phyloP scores from a whole-genome alignment of 2,888 invertebrate species.

The Conus canariensis region DNA sequence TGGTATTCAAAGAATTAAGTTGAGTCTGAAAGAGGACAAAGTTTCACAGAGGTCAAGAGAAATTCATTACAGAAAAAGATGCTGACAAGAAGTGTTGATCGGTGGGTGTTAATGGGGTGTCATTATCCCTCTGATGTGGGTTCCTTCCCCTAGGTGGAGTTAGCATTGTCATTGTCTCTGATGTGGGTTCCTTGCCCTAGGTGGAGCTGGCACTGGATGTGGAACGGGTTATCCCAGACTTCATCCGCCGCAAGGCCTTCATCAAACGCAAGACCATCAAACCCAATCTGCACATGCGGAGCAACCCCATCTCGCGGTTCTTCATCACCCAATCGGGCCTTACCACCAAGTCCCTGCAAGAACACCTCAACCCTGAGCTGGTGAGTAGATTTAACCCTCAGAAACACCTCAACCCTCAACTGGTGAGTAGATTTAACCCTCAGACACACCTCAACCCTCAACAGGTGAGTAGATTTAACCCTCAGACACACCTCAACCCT shows the following conservation, averaged over 20 bases:
- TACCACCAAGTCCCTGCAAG: constrained; percentile 65
- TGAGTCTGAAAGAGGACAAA: too few relatives aligned
- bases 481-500: constrained; percentile 72
- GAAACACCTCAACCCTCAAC: constrained; percentile 74
- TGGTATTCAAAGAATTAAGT: too few relatives aligned
- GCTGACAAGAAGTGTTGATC: too few relatives aligned
- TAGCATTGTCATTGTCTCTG: constrained; percentile 62
- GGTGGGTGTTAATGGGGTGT: too few relatives aligned
- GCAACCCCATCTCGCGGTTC: constrained; percentile 56
- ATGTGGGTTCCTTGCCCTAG: constrained; percentile 55
- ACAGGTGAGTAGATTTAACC: constrained; percentile 63
- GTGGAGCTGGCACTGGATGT: constrained; percentile 79
- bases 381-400: constrained; percentile 63
- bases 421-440: constrained; percentile 65
- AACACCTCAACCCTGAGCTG: constrained; percentile 75
- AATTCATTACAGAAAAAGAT: too few relatives aligned
- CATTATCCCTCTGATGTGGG: too few relatives aligned
- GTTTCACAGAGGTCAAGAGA: too few relatives aligned
- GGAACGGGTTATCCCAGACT: constrained; percentile 78
- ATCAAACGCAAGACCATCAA: constrained; percentile 67
- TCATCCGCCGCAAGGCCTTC: constrained; percentile 75
- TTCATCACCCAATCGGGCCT: constrained; percentile 60
- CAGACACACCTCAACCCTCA: constrained; percentile 74
- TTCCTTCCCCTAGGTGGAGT: constrained; percentile 73
- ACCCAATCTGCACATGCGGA: constrained; percentile 70